Percentiles rank a stretch among this genome's conserved stretches.
Conservation (phyloP, 2,888 invertebrate species). For the Balanococcus diminutus region DNA sequence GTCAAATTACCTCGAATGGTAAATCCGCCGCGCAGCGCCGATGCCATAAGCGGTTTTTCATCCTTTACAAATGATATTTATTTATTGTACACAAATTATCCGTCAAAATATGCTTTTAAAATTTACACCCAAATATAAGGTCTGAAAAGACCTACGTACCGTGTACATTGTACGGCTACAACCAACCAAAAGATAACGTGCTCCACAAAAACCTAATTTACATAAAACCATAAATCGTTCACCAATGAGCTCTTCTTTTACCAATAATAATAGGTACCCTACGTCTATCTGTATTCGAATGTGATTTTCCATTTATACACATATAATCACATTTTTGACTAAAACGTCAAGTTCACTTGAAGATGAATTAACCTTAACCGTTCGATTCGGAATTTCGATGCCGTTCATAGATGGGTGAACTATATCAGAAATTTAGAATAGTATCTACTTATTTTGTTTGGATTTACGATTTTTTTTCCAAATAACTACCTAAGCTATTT, state of each 20-base stretch:
- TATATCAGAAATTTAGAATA: too few species aligned
- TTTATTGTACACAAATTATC: background rate
- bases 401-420: too few species aligned
- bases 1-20: background rate
- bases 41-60: background rate
- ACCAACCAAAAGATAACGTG: background rate
- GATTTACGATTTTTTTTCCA: too few species aligned
- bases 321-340: background rate
- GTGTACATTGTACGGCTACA: background rate
- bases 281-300: background rate
- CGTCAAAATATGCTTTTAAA: background rate
- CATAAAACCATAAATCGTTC: background rate
- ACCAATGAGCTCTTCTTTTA: background rate
- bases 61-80: slow-evolving; percentile 11
- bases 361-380: too few species aligned
- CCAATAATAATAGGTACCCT: background rate
- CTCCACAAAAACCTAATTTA: background rate
- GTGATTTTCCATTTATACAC: background rate
- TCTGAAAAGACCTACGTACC: background rate
- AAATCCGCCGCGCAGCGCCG: background rate
- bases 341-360: background rate
- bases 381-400: background rate
- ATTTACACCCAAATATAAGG: background rate
- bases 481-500: too few species aligned
- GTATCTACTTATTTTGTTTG: too few species aligned